phyloP scores from a whole-genome alignment of 1,140 invertebrate species.

The Battus philenor region DNA sequence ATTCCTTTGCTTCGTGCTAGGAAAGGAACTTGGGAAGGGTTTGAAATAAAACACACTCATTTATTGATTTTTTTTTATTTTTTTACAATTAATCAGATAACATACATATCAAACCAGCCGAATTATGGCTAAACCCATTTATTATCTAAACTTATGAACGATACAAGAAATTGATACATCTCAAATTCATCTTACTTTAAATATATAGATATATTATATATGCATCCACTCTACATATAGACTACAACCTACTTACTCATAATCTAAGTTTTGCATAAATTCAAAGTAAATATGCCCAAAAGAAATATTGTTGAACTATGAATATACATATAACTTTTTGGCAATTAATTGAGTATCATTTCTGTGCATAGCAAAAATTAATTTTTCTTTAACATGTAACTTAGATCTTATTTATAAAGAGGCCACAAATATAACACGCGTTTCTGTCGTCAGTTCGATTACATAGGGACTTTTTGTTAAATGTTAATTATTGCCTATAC shows the following conservation, averaged over 20 bases:
- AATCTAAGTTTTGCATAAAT: constrained; percentile 74
- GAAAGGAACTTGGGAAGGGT: constrained; percentile 31
- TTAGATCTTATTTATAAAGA: constrained; percentile 75
- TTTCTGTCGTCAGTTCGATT: constrained; percentile 75
- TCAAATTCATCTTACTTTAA: constrained; percentile 73
- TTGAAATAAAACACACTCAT: constrained; percentile 59
- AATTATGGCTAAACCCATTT: constrained; percentile 76
- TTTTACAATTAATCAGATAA: constrained; percentile 76
- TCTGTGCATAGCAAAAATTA: constrained; percentile 76
- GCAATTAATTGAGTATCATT: constrained; percentile 76
- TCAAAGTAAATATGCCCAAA: constrained; percentile 76
- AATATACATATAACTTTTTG: constrained; percentile 76
- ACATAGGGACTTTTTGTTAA: constrained; percentile 74
- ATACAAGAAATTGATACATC: constrained; percentile 75
- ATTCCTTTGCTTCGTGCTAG: too few relatives aligned
- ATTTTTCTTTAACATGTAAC: constrained; percentile 74
- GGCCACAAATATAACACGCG: constrained; percentile 75
- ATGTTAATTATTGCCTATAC: constrained; percentile 71
- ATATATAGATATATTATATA: constrained; percentile 75
- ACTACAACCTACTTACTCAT: constrained; percentile 75
- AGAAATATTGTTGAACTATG: constrained; percentile 76
- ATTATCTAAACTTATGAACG: constrained; percentile 75
- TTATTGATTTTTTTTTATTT: constrained; percentile 70
- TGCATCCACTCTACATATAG: constrained; percentile 73
- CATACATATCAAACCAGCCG: constrained; percentile 76